Conservation (phyloP, 1,140 invertebrate genomes). For the Apis cerana region DNA sequence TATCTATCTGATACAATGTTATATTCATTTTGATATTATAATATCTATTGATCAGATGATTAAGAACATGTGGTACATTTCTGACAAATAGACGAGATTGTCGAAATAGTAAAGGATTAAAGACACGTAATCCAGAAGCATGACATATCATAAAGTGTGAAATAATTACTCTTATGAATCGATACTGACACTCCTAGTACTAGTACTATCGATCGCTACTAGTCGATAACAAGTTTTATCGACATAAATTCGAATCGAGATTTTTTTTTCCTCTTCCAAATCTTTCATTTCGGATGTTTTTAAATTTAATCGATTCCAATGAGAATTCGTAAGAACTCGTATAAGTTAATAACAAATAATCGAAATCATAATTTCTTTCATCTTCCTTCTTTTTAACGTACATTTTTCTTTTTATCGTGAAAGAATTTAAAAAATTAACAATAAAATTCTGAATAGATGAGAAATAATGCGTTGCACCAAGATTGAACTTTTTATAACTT, state of each 20-base stretch:
- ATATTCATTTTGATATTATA: constrained; percentile 32
- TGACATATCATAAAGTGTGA: background rate
- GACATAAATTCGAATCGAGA: background rate
- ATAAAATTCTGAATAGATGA: background rate
- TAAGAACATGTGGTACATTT: background rate
- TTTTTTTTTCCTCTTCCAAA: background rate
- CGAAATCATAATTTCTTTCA: no score
- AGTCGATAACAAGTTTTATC: background rate
- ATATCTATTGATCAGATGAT: constrained; percentile 24
- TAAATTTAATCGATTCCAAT: background rate
- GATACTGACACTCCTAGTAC: background rate
- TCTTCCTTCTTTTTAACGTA: background rate
- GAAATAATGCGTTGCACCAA: background rate
- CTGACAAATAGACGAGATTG: constrained; percentile 9
- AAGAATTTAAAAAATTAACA: background rate
- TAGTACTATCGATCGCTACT: background rate
- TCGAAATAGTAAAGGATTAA: background rate
- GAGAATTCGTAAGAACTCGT: background rate
- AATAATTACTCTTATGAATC: background rate
- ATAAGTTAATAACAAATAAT: background rate
- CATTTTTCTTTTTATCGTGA: background rate
- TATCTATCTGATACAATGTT: constrained; percentile 3
- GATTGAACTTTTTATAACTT: no score
- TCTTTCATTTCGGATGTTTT: background rate
- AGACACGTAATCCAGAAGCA: background rate